Evolutionary conservation across 2,888 invertebrate genomes (phyloP), one percentile per base, ranked within the genome.

Genomic region (Pseudococcus longispinus): DNA sequence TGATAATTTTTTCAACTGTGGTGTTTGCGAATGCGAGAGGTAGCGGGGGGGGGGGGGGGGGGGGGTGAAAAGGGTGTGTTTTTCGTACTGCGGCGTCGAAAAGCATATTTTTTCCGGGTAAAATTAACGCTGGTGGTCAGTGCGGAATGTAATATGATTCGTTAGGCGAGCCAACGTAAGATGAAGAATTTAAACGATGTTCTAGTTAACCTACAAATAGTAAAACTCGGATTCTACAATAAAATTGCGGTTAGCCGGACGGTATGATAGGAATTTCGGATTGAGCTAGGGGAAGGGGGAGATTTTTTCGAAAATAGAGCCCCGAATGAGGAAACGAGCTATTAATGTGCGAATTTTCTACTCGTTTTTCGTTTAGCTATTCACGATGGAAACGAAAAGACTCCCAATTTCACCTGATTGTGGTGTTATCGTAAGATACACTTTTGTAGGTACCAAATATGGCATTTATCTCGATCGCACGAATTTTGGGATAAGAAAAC

Each of bases 171-270:
- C 70, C 15, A 70, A 70, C 18, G 29, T 70, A 70, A 70, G 70
- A 70, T 18, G 70, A 70, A 70, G 70, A 70, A 70, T 70, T 70
- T 70, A 70, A 70, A 70, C 70, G 70, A 70, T 70, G 70, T 70
- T 65, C 65, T 65, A 65, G 65, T 65, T 70, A 32, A 70, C 70
- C 26, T 70, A 70, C 15, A 70, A 70, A 70, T 70, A 18, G 70
- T 70, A 70, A 70, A 70, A 70, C 70, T 70, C 70, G 70, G 70
- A 70, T 32, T 70, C 70, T 70, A 70, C 70, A 70, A 70, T 70
- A 70, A 70, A 70, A 70, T 70, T 70, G 70, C 26, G 70, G 70
- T 70, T 70, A 70, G 18, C 70, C 70, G 26, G 70, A 15, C 13
- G 70, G 29, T 70, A 70, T 70, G 70, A 70, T 26, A 29, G 70